Conservation (phyloP, 2,797 vertebrate species). For the Schizothorax lantsangensis region DNA sequence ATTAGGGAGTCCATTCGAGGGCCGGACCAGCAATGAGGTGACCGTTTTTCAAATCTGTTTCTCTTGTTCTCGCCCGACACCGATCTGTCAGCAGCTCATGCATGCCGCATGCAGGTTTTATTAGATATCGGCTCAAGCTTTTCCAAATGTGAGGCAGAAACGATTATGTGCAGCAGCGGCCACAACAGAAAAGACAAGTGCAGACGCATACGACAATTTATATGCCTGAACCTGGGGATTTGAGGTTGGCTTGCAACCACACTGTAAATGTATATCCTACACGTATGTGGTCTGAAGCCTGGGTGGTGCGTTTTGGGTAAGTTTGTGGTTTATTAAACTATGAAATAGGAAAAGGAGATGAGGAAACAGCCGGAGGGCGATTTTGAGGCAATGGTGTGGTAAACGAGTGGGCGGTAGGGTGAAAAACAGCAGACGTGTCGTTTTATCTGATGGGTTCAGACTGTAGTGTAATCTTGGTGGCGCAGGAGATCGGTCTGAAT, state of each 20-base stretch:
- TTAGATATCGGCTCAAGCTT: constrained; percentile 51
- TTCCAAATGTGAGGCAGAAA: constrained; percentile 67
- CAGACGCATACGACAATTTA: constrained; percentile 65
- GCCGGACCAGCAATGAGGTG: constrained; percentile 56
- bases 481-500: constrained; percentile 16
- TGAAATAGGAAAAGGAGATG: constrained; percentile 42
- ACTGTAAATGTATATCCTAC: constrained; percentile 62
- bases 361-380: constrained; percentile 31
- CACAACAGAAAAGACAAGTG: constrained; percentile 65
- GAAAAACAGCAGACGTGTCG: constrained; percentile 51
- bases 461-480: constrained; percentile 37
- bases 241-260: constrained; percentile 57
- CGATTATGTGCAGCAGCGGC: constrained; percentile 61
- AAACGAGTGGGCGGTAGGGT: constrained; percentile 12
- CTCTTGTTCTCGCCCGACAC: constrained; percentile 54
- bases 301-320: constrained; percentile 48
- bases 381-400: constrained; percentile 31
- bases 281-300: constrained; percentile 55
- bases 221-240: constrained; percentile 54
- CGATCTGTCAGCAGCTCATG: constrained; percentile 50
- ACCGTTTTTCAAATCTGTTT: constrained; percentile 71
- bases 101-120: constrained; percentile 31
- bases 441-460: constrained; percentile 40
- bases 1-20: constrained; percentile 66
- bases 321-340: constrained; percentile 52